These are phyloP conservation scores for Acrocephalus kingi DNA, from an alignment of 2,113 vertebrate genomes.

Conservation along the genomic window DNA sequence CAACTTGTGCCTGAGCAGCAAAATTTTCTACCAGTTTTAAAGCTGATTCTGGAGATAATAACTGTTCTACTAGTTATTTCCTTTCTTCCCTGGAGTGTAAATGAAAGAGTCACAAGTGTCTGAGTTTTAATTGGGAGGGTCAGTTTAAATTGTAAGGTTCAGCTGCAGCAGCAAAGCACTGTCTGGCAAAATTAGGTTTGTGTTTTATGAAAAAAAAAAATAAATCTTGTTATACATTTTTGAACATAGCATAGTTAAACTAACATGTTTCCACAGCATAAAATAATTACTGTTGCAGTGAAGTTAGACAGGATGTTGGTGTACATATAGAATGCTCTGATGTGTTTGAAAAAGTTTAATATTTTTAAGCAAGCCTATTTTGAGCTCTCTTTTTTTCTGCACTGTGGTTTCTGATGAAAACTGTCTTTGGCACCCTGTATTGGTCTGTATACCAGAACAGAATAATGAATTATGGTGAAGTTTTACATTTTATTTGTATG, in stretches of 20 bases:
- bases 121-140: constrained; percentile 1
- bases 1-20: neutral
- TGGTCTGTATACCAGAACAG: neutral
- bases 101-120: neutral
- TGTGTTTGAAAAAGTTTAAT: neutral
- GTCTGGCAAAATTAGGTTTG: neutral
- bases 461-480: neutral
- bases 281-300: neutral
- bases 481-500: constrained; percentile 19
- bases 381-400: neutral
- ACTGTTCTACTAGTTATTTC: neutral
- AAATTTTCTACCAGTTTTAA: neutral
- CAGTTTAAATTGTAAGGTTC: neutral
- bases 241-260: neutral
- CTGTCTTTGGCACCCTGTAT: neutral
- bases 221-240: neutral
- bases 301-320: neutral
- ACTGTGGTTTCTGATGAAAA: neutral
- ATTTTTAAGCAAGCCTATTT: neutral
- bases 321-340: neutral
- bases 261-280: neutral
- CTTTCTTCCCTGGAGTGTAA: neutral
- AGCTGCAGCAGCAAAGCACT: neutral
- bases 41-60: neutral
- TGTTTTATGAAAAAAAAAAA: neutral